Percentiles rank a stretch among this genome's conserved stretches.
phyloP scores from a whole-genome alignment of 2,888 invertebrate species.

The Dolomedes plantarius region DNA sequence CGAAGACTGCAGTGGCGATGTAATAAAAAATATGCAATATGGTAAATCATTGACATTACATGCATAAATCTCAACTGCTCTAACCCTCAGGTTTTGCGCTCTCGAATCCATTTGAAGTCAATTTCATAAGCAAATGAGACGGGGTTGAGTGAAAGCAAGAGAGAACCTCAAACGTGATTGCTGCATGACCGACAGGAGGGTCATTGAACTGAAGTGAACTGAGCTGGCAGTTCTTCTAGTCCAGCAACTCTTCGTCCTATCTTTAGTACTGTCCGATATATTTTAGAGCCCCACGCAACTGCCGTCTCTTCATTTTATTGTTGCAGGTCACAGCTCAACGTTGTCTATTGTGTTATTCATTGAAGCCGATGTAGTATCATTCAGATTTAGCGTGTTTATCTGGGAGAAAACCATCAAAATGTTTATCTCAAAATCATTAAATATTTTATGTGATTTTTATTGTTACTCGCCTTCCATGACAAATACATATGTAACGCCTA shows the following conservation, averaged over 20 bases:
- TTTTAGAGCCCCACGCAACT: conserved; percentile 26
- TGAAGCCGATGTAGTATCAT: no score
- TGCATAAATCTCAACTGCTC: no score
- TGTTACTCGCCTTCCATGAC: no score
- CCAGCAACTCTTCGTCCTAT: conserved; percentile 22
- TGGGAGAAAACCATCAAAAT: no score
- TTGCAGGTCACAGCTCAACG: conserved; percentile 4
- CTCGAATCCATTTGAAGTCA: background rate
- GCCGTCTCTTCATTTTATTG: background rate
- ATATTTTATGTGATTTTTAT: no score
- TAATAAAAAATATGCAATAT: no score
- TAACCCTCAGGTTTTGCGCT: no score
- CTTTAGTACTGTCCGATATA: conserved; percentile 32
- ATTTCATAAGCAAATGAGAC: background rate
- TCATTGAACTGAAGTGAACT: conserved; percentile 27
- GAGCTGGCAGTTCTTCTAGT: conserved; percentile 8
- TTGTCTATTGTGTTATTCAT: background rate
- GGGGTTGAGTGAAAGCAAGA: background rate
- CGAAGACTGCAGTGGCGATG: no score
- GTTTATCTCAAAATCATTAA: no score
- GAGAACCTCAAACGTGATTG: background rate
- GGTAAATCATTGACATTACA: no score
- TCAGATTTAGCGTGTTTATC: no score
- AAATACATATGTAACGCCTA: no score
- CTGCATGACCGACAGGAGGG: conserved; percentile 21